phyloP scores from a whole-genome alignment of 2,888 invertebrate species.

The Crioceris asparagi region DNA sequence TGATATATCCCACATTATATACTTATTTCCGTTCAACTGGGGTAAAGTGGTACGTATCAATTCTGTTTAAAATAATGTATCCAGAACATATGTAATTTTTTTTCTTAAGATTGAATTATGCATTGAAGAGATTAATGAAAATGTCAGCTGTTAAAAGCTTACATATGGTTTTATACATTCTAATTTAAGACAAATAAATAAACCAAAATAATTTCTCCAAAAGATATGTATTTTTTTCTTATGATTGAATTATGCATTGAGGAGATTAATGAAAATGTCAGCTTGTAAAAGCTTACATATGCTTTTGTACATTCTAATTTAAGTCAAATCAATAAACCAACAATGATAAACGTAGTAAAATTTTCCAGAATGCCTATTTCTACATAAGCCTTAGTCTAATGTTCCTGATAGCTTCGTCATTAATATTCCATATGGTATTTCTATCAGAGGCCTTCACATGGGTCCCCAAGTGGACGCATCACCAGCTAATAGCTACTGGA shows the following conservation, averaged over 20 bases:
- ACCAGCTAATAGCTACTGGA: constrained; percentile 55
- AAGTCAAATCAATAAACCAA: not conserved
- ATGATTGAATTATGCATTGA: no score
- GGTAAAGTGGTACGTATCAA: constrained; percentile 56
- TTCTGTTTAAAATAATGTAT: not conserved
- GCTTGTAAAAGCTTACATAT: no score
- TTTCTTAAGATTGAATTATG: no score
- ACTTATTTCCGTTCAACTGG: constrained; percentile 71
- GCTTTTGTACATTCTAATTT: not conserved
- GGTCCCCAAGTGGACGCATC: constrained; percentile 63
- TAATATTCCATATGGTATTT: constrained; percentile 58
- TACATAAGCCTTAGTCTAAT: constrained; percentile 61
- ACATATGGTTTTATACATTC: no score
- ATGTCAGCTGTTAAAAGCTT: no score
- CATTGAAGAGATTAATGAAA: no score
- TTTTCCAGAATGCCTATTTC: constrained; percentile 57
- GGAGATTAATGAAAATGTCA: no score
- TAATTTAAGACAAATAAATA: no score
- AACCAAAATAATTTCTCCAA: no score
- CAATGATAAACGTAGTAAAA: not conserved
- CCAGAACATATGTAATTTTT: not conserved
- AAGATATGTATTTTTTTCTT: no score
- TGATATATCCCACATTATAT: constrained; percentile 67
- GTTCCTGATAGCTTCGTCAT: constrained; percentile 58
- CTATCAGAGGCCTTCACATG: constrained; percentile 53